phyloP scores from a whole-genome alignment of 2,888 invertebrate species.

The Lasioglossum malachurum region DNA sequence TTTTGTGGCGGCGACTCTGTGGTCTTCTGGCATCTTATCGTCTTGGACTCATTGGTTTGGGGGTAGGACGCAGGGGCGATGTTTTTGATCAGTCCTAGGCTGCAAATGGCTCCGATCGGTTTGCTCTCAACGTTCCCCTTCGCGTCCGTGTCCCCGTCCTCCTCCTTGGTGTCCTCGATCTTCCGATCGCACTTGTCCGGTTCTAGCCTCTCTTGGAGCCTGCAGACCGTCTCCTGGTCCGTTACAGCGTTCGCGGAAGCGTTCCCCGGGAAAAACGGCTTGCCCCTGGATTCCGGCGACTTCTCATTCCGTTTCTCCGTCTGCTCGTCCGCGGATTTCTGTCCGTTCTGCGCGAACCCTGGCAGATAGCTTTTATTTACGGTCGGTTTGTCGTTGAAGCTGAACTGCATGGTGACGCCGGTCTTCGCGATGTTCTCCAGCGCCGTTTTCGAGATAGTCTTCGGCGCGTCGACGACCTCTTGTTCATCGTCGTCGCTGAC shows the following conservation, averaged over 20 bases:
- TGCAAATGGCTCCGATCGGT: slow-evolving; percentile 79
- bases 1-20: slow-evolving; percentile 82
- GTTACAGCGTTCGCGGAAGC: slow-evolving; percentile 43
- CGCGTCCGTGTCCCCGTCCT: slow-evolving; percentile 24
- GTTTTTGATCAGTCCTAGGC: slow-evolving; percentile 77
- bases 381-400: slow-evolving; percentile 85
- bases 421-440: slow-evolving; percentile 90
- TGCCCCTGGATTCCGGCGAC: slow-evolving; percentile 47
- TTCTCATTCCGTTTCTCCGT: slow-evolving; percentile 33
- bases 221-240: slow-evolving; percentile 55
- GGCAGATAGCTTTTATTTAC: slow-evolving; percentile 81
- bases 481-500: slow-evolving; percentile 33
- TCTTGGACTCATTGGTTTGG: slow-evolving; percentile 78
- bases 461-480: slow-evolving; percentile 79
- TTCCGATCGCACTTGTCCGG: slow-evolving; percentile 57
- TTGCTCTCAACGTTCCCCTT: slow-evolving; percentile 69
- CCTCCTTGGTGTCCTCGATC: slow-evolving; percentile 52
- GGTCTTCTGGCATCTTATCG: slow-evolving; percentile 77
- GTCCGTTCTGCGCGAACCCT: slow-evolving; percentile 72
- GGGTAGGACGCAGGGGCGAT: slow-evolving; percentile 72
- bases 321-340: slow-evolving; percentile 57
- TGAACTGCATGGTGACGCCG: slow-evolving; percentile 88
- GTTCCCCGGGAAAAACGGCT: slow-evolving; percentile 40
- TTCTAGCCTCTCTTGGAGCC: slow-evolving; percentile 66
- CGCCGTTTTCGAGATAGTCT: slow-evolving; percentile 87